phyloP scores from a whole-genome alignment of 2,888 invertebrate genomes.

The Labia minor region DNA sequence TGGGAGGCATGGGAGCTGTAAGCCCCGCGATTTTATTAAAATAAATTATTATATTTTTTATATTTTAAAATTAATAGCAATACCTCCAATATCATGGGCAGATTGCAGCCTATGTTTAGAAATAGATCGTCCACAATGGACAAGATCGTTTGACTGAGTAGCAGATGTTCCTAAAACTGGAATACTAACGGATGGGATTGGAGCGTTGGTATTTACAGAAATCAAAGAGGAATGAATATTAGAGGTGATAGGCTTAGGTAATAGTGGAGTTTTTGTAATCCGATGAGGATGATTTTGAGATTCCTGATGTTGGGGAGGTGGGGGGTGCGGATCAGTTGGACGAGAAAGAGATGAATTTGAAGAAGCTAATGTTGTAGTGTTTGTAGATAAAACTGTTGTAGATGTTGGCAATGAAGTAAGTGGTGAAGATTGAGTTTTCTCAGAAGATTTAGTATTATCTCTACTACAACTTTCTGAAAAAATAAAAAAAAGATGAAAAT shows the following conservation, averaged over 20 bases:
- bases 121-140: not conserved
- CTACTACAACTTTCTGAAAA: not conserved
- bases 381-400: too few relatives aligned
- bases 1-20: conserved; percentile 1
- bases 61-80: not conserved
- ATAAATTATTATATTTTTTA: not conserved
- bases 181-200: not conserved
- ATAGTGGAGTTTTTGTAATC: not conserved
- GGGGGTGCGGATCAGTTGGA: too few relatives aligned
- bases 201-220: not conserved
- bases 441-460: not conserved
- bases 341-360: too few relatives aligned
- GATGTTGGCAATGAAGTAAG: too few relatives aligned
- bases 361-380: too few relatives aligned
- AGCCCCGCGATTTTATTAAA: not conserved
- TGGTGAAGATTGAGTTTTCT: not conserved
- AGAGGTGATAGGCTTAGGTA: not conserved
- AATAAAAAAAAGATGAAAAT: not conserved
- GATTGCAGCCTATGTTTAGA: not conserved
- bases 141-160: not conserved
- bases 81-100: not conserved
- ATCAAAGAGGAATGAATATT: not conserved
- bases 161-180: not conserved
- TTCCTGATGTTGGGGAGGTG: not conserved
- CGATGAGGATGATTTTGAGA: not conserved